These are phyloP conservation scores for Pelodiscus sinensis DNA, from an alignment of 2,113 vertebrate genomes.

Conservation along the genomic window DNA sequence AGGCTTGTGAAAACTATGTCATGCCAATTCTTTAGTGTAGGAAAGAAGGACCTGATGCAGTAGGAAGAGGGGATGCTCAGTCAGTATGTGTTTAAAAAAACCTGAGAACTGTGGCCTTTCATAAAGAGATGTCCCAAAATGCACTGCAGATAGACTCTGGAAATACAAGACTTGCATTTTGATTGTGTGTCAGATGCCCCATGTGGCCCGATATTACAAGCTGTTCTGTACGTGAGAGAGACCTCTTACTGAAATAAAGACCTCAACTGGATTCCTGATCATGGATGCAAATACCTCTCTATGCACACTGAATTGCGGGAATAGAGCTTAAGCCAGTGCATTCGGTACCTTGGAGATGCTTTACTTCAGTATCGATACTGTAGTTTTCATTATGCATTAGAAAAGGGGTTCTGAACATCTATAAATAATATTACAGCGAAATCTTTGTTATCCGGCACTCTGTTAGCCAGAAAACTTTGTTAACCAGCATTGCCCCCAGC, in stretches of 20 bases:
- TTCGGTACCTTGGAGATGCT: not conserved
- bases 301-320: not conserved
- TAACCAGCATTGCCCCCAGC: too few species aligned
- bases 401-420: not conserved
- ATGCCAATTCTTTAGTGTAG: not conserved
- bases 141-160: not conserved
- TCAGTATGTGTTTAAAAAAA: not conserved
- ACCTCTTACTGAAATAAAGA: not conserved
- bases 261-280: not conserved
- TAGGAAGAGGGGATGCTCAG: not conserved
- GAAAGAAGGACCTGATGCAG: not conserved
- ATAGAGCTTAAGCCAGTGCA: not conserved
- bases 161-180: not conserved
- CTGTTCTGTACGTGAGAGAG: not conserved
- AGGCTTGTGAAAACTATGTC: slow-evolving; percentile 45
- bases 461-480: too few species aligned
- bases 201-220: not conserved
- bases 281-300: not conserved
- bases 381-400: not conserved
- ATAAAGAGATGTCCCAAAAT: not conserved
- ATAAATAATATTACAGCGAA: not conserved
- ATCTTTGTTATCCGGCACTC: too few species aligned
- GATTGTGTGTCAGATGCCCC: not conserved
- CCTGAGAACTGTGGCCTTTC: not conserved
- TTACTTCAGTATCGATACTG: not conserved